These are phyloP conservation scores for Pipa parva DNA, from an alignment of 2,113 vertebrate species.

Conservation along the genomic window DNA sequence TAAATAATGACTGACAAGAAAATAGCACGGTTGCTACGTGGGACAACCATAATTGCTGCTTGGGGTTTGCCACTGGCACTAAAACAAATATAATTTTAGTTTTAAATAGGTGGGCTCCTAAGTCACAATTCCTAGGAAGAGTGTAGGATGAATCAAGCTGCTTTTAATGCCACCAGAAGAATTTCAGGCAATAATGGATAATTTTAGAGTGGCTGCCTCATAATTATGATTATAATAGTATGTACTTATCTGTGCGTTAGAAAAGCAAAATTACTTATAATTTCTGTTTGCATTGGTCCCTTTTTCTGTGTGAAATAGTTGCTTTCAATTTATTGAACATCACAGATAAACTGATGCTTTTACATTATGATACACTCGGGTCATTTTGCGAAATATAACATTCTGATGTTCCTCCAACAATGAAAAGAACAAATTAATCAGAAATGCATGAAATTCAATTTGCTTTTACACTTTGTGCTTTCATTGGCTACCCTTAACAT, in stretches of 20 bases:
- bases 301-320: slow-evolving; percentile 20
- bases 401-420: neutral
- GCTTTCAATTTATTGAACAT: slow-evolving; percentile 19
- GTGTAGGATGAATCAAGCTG: slow-evolving; percentile 12
- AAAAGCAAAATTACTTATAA: slow-evolving; percentile 35
- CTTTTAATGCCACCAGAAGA: slow-evolving; percentile 34
- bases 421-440: too few relatives aligned
- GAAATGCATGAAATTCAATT: too few relatives aligned
- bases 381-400: neutral
- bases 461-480: too few relatives aligned
- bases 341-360: neutral
- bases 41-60: slow-evolving; percentile 30
- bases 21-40: slow-evolving; percentile 20
- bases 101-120: slow-evolving; percentile 23
- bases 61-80: slow-evolving; percentile 22
- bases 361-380: neutral
- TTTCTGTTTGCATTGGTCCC: slow-evolving; percentile 39
- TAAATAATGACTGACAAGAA: slow-evolving; percentile 24
- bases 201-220: slow-evolving; percentile 32
- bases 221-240: slow-evolving; percentile 42
- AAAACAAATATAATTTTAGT: slow-evolving; percentile 24
- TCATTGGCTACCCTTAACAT: too few relatives aligned
- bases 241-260: slow-evolving; percentile 28
- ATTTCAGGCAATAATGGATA: slow-evolving; percentile 37
- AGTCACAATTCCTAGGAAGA: slow-evolving; percentile 19